Evolutionary conservation across 2,888 invertebrate species (phyloP), one percentile per base, ranked within the genome.

Genomic region (Drosophila planitibia): DNA sequence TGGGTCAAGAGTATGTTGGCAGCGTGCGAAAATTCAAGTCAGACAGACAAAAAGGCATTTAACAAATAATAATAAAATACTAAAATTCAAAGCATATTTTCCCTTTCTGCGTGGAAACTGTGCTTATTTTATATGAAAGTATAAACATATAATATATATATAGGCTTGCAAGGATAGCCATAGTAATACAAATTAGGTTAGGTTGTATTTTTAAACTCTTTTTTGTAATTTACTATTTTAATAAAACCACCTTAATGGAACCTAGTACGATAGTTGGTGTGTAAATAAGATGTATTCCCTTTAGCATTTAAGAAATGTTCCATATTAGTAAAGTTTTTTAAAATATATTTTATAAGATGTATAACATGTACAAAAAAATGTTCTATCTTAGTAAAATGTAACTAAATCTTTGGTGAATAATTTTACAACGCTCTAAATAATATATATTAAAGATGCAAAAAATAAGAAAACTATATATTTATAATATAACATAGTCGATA

Each of bases 1-100:
- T 86, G 89, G 65, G 1, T 3, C 57, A 12, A 54, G 5, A 33
- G 19, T n/a, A 10, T 3, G 10, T 16, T 3, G 22, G 33, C 30
- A 52, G 22, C 22, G 10, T n/a, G 12, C 6, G 12, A 6, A 28
- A 35, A 47, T 44, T 28, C 9, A n/a, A 55, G 1, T 10, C 14
- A 25, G 35, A 2, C 9, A 19, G 12, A n/a, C 19, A n/a, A n/a
- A 9, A 41, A 32, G 12, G 9, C 19, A 28, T 16, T 53, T 4
- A 12, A 5, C 16, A 25, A 35, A 32, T 22, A 52, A 52, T 9
- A 37, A 47, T 14, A 16, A 37, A 37, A 16, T 16, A 35, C 16
- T 35, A 0, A 5, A 35, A 35, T 16, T 5, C 14, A 19, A 19
- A 39, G 3, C 19, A 4, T 10, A 41, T 41, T 37, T 37, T 37